Evolutionary conservation across 2,888 invertebrate species (phyloP).

Genomic region (Agriopis leucophaearia): DNA sequence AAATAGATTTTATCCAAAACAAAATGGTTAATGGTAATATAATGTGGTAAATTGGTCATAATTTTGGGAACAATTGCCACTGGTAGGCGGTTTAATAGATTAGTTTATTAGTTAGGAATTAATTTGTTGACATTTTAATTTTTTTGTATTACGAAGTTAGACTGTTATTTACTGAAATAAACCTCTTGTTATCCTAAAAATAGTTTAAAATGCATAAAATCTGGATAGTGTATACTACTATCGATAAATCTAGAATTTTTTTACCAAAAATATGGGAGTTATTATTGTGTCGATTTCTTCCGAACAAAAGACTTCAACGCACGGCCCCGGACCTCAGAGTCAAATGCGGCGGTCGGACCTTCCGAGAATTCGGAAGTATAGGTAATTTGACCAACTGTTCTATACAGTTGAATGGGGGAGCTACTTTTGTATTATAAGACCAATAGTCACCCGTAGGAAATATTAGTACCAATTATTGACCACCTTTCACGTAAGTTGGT

Average conservation of each 20-base stretch:
- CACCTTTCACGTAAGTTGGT: not conserved
- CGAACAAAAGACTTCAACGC: conserved; percentile 36
- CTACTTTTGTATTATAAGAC: not conserved
- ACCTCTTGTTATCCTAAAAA: no score
- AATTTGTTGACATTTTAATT: no score
- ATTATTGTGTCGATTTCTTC: conserved; percentile 4
- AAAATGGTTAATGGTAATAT: no score
- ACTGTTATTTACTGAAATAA: no score
- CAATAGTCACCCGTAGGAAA: not conserved
- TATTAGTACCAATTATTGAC: not conserved
- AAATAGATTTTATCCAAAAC: no score
- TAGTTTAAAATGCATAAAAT: no score
- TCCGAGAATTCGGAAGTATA: conserved; percentile 25
- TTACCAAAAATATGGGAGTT: not conserved
- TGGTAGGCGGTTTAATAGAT: no score
- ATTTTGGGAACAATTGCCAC: no score
- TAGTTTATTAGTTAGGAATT: no score
- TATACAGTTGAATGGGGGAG: not conserved
- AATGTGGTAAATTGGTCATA: no score
- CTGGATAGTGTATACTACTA: not conserved
- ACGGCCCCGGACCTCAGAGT: conserved; percentile 19
- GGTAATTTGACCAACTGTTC: not conserved
- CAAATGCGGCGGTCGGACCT: conserved; percentile 20
- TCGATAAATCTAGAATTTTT: not conserved
- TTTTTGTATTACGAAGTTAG: no score